phyloP scores from a whole-genome alignment of 2,797 vertebrate genomes.

The Spatula clypeata region DNA sequence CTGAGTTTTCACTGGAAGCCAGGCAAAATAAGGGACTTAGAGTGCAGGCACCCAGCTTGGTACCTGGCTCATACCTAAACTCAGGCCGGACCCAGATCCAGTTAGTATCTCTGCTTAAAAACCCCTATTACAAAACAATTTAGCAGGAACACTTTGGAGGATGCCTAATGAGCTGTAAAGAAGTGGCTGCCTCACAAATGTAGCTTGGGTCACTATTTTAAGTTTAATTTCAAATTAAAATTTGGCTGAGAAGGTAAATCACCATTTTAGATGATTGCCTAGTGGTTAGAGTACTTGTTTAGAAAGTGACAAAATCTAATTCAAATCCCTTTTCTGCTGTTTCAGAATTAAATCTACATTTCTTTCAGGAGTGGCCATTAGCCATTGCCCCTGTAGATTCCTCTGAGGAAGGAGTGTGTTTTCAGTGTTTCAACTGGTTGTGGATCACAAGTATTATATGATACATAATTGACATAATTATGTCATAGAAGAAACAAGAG shows the following conservation, averaged over 20 bases:
- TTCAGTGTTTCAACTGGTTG: background rate
- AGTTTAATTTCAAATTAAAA: background rate
- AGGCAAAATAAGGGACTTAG: background rate
- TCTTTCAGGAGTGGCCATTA: background rate
- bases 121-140: background rate
- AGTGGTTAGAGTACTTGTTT: background rate
- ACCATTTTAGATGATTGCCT: background rate
- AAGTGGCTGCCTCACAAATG: background rate
- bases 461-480: background rate
- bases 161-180: background rate
- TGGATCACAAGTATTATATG: background rate
- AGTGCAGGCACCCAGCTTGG: background rate
- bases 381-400: background rate
- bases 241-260: background rate
- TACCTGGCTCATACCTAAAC: background rate
- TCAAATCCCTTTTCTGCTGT: background rate
- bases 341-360: background rate
- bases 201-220: background rate
- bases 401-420: background rate
- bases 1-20: background rate
- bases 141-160: background rate
- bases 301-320: background rate
- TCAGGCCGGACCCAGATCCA: background rate
- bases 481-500: background rate
- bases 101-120: background rate